phyloP scores from a whole-genome alignment of 2,797 vertebrate genomes.

The Pogonophryne albipinna region DNA sequence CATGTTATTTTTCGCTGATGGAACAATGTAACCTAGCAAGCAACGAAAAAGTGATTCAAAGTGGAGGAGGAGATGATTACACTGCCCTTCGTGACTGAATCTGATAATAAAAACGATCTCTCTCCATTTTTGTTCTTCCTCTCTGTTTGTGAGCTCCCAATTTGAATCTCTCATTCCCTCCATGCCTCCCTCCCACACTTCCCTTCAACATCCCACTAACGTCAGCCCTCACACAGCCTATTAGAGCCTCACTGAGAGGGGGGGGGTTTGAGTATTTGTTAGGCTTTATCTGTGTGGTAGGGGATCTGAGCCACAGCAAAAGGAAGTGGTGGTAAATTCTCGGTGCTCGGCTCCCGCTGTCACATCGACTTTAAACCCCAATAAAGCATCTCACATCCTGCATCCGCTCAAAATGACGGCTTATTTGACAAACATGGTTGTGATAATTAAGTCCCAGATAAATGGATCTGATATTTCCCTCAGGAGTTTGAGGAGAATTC shows the following conservation, averaged over 20 bases:
- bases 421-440: constrained; percentile 27
- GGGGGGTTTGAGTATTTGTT: constrained; percentile 18
- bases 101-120: constrained; percentile 50
- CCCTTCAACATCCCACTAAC: constrained; percentile 46
- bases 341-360: constrained; percentile 45
- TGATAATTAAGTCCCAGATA: background rate
- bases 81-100: constrained; percentile 9
- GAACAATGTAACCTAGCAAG: constrained; percentile 28
- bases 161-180: constrained; percentile 25
- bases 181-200: constrained; percentile 59
- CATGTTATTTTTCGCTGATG: constrained; percentile 47
- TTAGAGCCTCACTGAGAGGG: constrained; percentile 29
- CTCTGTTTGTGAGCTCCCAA: constrained; percentile 48
- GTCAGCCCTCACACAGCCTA: constrained; percentile 53
- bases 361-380: constrained; percentile 41
- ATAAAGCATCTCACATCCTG: constrained; percentile 69
- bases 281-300: constrained; percentile 47
- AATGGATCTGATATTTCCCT: background rate
- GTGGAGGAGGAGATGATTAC: constrained; percentile 39
- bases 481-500: background rate
- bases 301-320: constrained; percentile 18
- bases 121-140: constrained; percentile 61
- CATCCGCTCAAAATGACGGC: constrained; percentile 21
- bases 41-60: constrained; percentile 46
- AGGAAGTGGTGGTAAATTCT: constrained; percentile 9